phyloP scores from a whole-genome alignment of 1,140 invertebrate species.

The Euborellia annulipes region DNA sequence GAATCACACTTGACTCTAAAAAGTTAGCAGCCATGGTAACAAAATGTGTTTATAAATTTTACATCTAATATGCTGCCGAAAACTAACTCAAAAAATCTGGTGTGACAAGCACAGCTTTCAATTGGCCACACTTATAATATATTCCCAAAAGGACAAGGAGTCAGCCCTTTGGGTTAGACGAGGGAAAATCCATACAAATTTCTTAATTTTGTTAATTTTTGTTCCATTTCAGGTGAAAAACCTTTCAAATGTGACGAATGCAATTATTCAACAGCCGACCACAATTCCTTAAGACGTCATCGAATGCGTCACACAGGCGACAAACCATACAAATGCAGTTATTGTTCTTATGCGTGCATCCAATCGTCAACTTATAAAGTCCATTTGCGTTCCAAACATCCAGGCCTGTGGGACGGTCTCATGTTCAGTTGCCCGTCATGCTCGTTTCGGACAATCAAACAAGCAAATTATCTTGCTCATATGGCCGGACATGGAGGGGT shows the following conservation, averaged over 20 bases:
- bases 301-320: slow-evolving; percentile 57
- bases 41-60: no score
- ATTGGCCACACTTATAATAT: no score
- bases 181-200: no score
- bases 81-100: no score
- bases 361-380: slow-evolving; percentile 47
- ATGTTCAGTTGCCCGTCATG: slow-evolving; percentile 35
- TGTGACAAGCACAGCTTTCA: no score
- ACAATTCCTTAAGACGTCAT: slow-evolving; percentile 67
- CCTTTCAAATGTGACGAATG: slow-evolving; percentile 67
- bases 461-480: slow-evolving; percentile 32
- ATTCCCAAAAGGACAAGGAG: no score
- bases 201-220: neutral
- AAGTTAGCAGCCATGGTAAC: no score
- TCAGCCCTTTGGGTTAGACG: no score
- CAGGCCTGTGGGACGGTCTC: slow-evolving; percentile 30
- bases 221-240: slow-evolving; percentile 45
- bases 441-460: slow-evolving; percentile 34
- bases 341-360: slow-evolving; percentile 51
- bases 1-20: no score
- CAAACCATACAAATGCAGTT: slow-evolving; percentile 51
- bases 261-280: slow-evolving; percentile 56
- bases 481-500: slow-evolving; percentile 15
- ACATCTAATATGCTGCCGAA: no score
- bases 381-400: slow-evolving; percentile 39